phyloP scores from a whole-genome alignment of 2,888 invertebrate genomes.

The Apoda limacodes region DNA sequence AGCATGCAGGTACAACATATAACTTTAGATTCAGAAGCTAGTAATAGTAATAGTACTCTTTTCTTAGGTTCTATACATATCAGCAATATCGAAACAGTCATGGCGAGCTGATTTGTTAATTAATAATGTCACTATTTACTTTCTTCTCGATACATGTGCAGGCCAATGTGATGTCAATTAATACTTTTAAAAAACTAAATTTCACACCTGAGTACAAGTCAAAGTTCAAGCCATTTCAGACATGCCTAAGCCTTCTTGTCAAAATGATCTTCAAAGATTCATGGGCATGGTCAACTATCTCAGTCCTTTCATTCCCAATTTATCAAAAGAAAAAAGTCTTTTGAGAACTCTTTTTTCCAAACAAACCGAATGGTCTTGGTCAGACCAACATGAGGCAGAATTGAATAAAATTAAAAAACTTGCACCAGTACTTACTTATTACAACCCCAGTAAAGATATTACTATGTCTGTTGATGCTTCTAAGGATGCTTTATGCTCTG shows the following conservation, averaged over 20 bases:
- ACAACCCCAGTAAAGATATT: slow-evolving; percentile 7
- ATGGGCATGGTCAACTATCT: too few species aligned
- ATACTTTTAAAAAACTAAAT: slow-evolving; percentile 1
- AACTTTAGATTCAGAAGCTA: too few species aligned
- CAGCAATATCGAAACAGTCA: not conserved
- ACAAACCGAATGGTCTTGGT: slow-evolving; percentile 13
- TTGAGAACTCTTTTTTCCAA: slow-evolving; percentile 16
- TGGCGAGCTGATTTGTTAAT: not conserved
- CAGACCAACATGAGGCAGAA: slow-evolving; percentile 1
- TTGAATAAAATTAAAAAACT: slow-evolving; percentile 8
- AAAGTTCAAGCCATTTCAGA: too few species aligned
- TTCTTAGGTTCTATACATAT: too few species aligned
- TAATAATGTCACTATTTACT: not conserved
- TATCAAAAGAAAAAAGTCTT: too few species aligned
- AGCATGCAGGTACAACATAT: too few species aligned
- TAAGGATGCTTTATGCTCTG: slow-evolving; percentile 11
- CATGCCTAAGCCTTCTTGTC: too few species aligned
- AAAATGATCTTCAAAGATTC: too few species aligned
- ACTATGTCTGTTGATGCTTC: slow-evolving; percentile 11
- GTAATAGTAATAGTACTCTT: too few species aligned
- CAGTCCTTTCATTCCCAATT: too few species aligned
- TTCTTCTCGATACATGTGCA: slow-evolving; percentile 4
- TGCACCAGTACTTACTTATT: slow-evolving; percentile 11
- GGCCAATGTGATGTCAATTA: slow-evolving; percentile 1
- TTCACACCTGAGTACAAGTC: too few species aligned